These are phyloP conservation scores for Phaetusa simplex DNA, from an alignment of 2,113 vertebrate species.

Conservation along the genomic window DNA sequence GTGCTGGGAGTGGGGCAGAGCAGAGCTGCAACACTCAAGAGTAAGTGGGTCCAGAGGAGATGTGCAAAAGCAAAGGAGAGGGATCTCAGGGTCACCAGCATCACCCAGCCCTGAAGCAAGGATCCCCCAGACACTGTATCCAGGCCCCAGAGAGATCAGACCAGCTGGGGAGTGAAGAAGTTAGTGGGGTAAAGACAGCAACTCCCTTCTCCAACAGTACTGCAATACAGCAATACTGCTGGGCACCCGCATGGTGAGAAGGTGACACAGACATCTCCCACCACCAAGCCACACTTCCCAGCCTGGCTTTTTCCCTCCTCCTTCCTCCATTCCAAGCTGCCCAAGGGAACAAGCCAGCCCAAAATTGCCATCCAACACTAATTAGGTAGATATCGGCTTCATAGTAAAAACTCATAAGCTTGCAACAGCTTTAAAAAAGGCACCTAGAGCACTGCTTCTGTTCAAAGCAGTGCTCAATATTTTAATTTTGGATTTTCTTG, in stretches of 20 bases:
- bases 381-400: conserved; percentile 63
- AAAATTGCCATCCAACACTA: background rate
- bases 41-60: background rate
- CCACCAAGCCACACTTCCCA: background rate
- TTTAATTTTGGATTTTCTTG: conserved; percentile 71
- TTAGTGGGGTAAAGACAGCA: background rate
- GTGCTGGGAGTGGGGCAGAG: background rate
- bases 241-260: background rate
- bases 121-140: background rate
- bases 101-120: background rate
- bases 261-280: background rate
- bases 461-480: background rate
- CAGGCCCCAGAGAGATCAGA: background rate
- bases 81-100: background rate
- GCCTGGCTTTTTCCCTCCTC: background rate
- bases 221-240: background rate
- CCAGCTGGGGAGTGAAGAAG: background rate
- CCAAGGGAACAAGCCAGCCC: background rate
- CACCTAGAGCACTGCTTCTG: conserved; percentile 62
- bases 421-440: conserved; percentile 73
- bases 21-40: background rate
- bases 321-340: background rate
- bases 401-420: conserved; percentile 36
- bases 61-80: background rate
- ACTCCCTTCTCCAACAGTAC: background rate